Evolutionary conservation across 2,888 invertebrate species (phyloP).

Genomic region (Elysia crispata): DNA sequence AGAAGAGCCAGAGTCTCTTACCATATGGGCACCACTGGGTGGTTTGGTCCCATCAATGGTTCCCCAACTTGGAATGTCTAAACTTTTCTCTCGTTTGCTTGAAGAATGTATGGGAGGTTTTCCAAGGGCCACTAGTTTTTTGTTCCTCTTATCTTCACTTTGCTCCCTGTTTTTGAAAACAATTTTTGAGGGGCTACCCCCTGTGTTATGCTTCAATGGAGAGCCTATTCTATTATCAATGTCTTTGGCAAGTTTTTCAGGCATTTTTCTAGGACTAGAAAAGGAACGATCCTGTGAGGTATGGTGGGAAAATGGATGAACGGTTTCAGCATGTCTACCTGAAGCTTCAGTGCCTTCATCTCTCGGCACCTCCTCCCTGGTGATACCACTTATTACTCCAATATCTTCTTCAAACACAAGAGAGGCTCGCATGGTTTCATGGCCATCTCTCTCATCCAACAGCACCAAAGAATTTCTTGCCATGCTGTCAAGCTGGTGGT

Average conservation of each 20-base stretch:
- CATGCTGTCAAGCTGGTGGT: constrained; percentile 65
- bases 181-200: constrained; percentile 64
- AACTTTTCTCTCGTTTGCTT: constrained; percentile 44
- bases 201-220: constrained; percentile 60
- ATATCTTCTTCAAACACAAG: constrained; percentile 68
- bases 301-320: constrained; percentile 15
- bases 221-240: constrained; percentile 67
- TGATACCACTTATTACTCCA: constrained; percentile 41
- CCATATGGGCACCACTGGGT: background rate
- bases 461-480: constrained; percentile 65
- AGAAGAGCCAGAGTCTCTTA: background rate
- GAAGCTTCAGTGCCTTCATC: constrained; percentile 29
- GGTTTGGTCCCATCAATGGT: constrained; percentile 23
- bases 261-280: constrained; percentile 68
- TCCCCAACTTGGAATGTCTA: constrained; percentile 32
- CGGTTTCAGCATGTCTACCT: constrained; percentile 36
- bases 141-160: constrained; percentile 64
- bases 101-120: constrained; percentile 59
- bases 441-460: constrained; percentile 62
- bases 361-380: constrained; percentile 40
- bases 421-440: constrained; percentile 63
- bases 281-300: constrained; percentile 45
- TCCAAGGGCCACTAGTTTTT: constrained; percentile 61
- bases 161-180: constrained; percentile 66
- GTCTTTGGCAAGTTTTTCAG: constrained; percentile 68